These are phyloP conservation scores for Temnothorax unifasciatus DNA, from an alignment of 2,888 invertebrate genomes.

Conservation along the genomic window DNA sequence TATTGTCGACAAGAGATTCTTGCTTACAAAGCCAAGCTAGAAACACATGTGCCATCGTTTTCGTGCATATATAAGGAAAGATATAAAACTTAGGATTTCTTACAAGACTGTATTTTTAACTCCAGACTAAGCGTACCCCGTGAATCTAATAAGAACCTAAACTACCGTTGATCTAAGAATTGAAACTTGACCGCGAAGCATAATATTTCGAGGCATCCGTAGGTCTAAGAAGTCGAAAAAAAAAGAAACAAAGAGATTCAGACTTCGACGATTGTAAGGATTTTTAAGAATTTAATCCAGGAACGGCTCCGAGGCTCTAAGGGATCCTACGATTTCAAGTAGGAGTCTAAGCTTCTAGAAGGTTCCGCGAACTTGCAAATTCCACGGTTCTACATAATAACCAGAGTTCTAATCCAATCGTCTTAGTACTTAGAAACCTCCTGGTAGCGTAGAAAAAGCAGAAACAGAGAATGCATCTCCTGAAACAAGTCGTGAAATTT, in stretches of 20 bases:
- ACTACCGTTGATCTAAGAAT: slow-evolving; percentile 27
- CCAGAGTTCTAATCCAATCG: slow-evolving; percentile 32
- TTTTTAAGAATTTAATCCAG: slow-evolving; percentile 22
- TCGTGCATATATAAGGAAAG: slow-evolving; percentile 77
- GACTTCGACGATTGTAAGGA: slow-evolving; percentile 26
- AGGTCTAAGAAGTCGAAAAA: slow-evolving; percentile 49
- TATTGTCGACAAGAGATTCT: slow-evolving; percentile 58
- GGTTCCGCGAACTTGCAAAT: slow-evolving; percentile 25
- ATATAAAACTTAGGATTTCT: slow-evolving; percentile 77
- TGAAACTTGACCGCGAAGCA: slow-evolving; percentile 26
- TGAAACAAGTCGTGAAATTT: slow-evolving; percentile 23
- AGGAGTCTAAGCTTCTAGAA: slow-evolving; percentile 23
- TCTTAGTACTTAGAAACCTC: slow-evolving; percentile 67
- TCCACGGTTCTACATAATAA: slow-evolving; percentile 34
- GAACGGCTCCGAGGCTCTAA: slow-evolving; percentile 34
- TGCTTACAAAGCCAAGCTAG: slow-evolving; percentile 72
- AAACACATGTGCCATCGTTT: slow-evolving; percentile 81
- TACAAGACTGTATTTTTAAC: slow-evolving; percentile 81
- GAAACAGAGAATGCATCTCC: slow-evolving; percentile 42
- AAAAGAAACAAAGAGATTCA: slow-evolving; percentile 21
- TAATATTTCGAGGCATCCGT: slow-evolving; percentile 36
- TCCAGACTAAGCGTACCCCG: slow-evolving; percentile 32
- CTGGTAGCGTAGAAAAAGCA: slow-evolving; percentile 62
- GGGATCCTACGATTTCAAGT: slow-evolving; percentile 4
- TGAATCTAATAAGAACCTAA: slow-evolving; percentile 38